Evolutionary conservation across 2,113 vertebrate genomes (phyloP), one percentile per base, ranked within the genome.

Genomic region (Cyprinus carpio): DNA sequence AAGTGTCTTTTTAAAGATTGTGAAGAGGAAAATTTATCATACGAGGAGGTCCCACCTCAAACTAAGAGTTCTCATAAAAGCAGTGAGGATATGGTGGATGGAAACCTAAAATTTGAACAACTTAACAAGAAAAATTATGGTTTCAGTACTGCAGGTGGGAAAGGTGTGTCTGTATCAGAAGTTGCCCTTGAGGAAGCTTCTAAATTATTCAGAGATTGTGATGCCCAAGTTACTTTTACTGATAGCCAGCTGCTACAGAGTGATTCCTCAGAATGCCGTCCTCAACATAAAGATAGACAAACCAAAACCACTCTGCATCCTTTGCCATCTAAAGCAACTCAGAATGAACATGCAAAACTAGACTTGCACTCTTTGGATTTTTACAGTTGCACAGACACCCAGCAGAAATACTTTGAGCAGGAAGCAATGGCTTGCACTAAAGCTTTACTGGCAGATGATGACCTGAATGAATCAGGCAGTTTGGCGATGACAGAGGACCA

Each of bases 361-460:
- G 89, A 84, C 67, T 60, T 92, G 37, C 84, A 87, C 60, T 88
- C 90, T 5, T 84, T 89, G 6, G 65, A 89, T 51, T 80, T 93
- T 10, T 82, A 83, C 2, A 90, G 72, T 64, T 94, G 92, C 37
- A 90, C 93, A 11, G 93, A 93, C 84, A 95, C 93, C 34, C 94
- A 93, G 90, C 93, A 94, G 88, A 92, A 74, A 84, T 92, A 91
- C 87, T 89, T 96, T 56, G 96, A 96, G 89, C 92, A 92, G 62
- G 97, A 98, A 92, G 93, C 96, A 64, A 88, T 94, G 15, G 96
- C 96, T 87, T 97, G 95, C 91, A 93, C 96, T 49, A 96, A 93
- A 91, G 96, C 96, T 85, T 96, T 97, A 90, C 92, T 97, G 86
- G 92, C 96, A 88, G 97, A 98, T 87, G 96, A 98, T 87, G 87